Evolutionary conservation across 37 sponge, comb jelly and placozoan genomes (phyloP), one percentile per base, ranked within the genome.

Genomic region (Cladorhizidae sp.): DNA sequence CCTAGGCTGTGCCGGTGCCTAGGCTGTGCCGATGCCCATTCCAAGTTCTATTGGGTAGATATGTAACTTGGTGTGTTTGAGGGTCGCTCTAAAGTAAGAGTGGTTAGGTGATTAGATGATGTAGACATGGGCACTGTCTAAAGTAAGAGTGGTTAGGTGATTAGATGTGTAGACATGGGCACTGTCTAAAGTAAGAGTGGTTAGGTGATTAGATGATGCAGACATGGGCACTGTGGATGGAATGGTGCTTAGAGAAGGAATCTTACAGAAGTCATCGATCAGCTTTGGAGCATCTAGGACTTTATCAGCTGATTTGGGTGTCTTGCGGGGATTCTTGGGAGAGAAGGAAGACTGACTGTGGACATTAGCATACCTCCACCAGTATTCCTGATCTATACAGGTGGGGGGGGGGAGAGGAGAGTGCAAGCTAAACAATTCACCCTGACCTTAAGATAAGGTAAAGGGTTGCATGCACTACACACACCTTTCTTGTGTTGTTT

Each of bases 251-350:
- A 61, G 67, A 15, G 20, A 65, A 32, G 17, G 31, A 61, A 65
- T 58, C 67, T 90, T 64, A 90, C 91, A 93, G 80, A 86, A 96
- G 77, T 96, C 96, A 79, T 93, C 83, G 56, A 90, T 74, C 14
- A 89, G 54, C 51, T 93, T 85, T 39, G 96, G 96, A 29, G 96
- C 96, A 83, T 96, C 96, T 43, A 96, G 80, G 6, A 93, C 88
- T 73, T 90, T 84, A 37, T 93, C 91, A 21, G 96, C 87, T 50
- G 84, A 64, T 43, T 76, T 80, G 56, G 96, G 94, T 17, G 90
- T 57, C 49, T 75, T 81, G 21, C 91, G 55, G 1, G 50, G 11
- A 38, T 51, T 76, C 59, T 77, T 81, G 1, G 17, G 39, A 7
- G 85, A n/a, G 29, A 83, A 40, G 0, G 15, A 23, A 50, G 58